Percentiles rank a stretch among this genome's conserved stretches.
Conservation (phyloP, 2,797 vertebrate species). For the Eulemur mongoz region DNA sequence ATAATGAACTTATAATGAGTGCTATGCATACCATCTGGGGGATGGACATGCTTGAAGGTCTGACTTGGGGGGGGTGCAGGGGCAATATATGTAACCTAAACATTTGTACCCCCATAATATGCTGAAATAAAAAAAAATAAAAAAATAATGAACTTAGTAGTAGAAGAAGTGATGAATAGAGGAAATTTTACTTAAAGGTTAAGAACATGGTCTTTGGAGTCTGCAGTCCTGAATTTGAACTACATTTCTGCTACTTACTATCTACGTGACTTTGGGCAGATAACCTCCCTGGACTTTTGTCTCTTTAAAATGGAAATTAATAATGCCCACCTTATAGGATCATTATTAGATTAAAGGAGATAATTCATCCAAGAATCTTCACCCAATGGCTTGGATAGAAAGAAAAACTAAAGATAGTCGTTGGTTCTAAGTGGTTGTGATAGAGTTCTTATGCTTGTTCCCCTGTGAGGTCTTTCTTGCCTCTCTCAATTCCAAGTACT, state of each 20-base stretch:
- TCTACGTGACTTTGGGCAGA: background rate
- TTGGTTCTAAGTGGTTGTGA: background rate
- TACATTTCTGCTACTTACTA: background rate
- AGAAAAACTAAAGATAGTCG: background rate
- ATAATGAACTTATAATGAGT: background rate
- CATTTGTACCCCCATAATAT: no score
- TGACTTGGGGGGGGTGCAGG: no score
- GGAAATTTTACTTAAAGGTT: background rate
- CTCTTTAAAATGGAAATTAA: background rate
- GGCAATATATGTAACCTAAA: no score
- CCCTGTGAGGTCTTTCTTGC: background rate
- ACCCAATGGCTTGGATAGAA: background rate
- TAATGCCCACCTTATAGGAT: background rate
- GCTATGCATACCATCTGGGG: no score
- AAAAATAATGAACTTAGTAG: background rate
- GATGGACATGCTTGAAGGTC: no score
- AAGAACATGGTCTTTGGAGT: background rate
- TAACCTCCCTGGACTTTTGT: background rate
- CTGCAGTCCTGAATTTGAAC: background rate
- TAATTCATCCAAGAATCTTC: slow-evolving; percentile 66
- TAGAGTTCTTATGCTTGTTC: background rate
- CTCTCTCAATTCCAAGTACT: background rate
- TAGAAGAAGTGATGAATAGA: background rate
- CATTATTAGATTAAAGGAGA: slow-evolving; percentile 76
- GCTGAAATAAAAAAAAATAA: no score